Base-by-base conservation (phyloP, 2,113 vertebrate species). In the Silurus asotus region DNA sequence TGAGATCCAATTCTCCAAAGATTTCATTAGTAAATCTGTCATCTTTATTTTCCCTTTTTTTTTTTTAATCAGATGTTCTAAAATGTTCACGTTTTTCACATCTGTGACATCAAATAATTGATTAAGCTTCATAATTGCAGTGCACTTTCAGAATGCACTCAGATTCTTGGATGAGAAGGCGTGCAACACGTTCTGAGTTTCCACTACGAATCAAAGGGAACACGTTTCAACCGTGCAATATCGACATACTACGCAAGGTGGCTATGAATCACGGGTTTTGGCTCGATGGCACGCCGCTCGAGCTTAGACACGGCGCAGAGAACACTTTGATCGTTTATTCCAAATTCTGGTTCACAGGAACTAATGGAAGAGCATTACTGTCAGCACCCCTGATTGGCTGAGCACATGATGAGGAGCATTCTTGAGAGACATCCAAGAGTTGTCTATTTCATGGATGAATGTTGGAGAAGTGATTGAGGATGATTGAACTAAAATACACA, bases 191-290 rank as follows among this genome's bases (percentile, higher is more conserved):
- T 77, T 77, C 23, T 55, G 74, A 53, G 55, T 37, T 59, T 58
- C 17, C 28, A 61, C 11, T 89, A 90, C 87, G 84, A 86, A 87
- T 82, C 87, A 93, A 92, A 92, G 87, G 90, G 51, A 90, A 28
- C 13, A 74, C 82, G 84, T 88, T 91, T 88, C 77, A 90, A 89
- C 85, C 84, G 86, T 88, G 90, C 87, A 84, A 91, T 84, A 91
- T 91, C 89, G 1, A 67, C 37, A 56, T 67, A 69, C 55, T 87
- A 88, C 85, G 84, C 58, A 0, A 62, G 51, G 83, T 81, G 89
- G 92, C 88, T 67, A 17, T n/a, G 81, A 86, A 90, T 93, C 91
- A 94, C 92, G 92, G 70, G 14, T 19, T 84, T 51, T 8, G 59
- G 20, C 83, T 83, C 37, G 37, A 1, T 6, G 37, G 70, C 45